phyloP scores from a whole-genome alignment of 2,888 invertebrate species.

The Cybosia mesomella region DNA sequence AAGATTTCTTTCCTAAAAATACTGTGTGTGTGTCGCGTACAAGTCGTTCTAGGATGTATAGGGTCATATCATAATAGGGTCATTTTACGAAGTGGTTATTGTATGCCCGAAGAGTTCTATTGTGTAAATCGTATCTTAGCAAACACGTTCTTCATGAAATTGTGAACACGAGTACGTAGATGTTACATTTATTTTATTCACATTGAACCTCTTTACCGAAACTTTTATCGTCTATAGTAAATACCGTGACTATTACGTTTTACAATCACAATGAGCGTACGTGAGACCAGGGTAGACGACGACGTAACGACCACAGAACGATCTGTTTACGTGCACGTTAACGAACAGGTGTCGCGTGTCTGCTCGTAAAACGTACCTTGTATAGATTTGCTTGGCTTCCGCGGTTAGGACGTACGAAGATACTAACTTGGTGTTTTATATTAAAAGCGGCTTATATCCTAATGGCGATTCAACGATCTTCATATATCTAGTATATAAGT shows the following conservation, averaged over 20 bases:
- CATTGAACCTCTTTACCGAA: constrained; percentile 22
- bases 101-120: too few relatives aligned
- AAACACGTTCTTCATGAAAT: background rate
- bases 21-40: too few relatives aligned
- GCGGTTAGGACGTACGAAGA: constrained; percentile 17
- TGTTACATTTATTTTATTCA: constrained; percentile 12
- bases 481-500: too few relatives aligned
- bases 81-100: too few relatives aligned
- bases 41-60: too few relatives aligned
- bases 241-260: constrained; percentile 52
- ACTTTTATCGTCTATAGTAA: constrained; percentile 43
- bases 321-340: constrained; percentile 64
- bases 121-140: background rate
- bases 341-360: constrained; percentile 59
- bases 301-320: constrained; percentile 56
- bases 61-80: too few relatives aligned
- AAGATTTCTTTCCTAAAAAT: too few relatives aligned
- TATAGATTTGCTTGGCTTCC: constrained; percentile 48
- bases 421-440: background rate
- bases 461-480: too few relatives aligned
- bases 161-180: background rate
- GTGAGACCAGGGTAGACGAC: constrained; percentile 37
- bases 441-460: background rate
- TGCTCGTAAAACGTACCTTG: constrained; percentile 59
- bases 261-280: constrained; percentile 44